These are phyloP conservation scores for Glossosoma conforme DNA, from an alignment of 1,140 invertebrate species.

Conservation along the genomic window DNA sequence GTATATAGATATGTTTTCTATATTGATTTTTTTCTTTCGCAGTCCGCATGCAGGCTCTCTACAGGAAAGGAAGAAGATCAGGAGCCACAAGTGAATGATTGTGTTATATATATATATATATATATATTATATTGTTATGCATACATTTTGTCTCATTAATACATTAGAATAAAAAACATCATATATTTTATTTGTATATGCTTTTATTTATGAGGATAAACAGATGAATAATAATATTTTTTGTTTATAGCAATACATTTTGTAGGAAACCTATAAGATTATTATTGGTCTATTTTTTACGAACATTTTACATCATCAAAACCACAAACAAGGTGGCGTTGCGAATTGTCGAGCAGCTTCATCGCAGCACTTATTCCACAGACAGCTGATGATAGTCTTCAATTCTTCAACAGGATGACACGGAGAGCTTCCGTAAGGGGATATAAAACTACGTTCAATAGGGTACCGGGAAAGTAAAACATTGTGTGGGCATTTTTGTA, in stretches of 20 bases:
- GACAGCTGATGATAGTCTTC: too few species aligned
- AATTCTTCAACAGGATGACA: too few species aligned
- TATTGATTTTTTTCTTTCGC: slow-evolving; percentile 7
- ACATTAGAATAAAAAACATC: slow-evolving; percentile 10
- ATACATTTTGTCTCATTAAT: not conserved
- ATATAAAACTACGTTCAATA: too few species aligned
- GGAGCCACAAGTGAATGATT: slow-evolving; percentile 45
- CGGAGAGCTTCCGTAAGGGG: too few species aligned
- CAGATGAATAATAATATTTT: slow-evolving; percentile 17
- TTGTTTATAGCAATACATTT: slow-evolving; percentile 20
- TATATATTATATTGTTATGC: not conserved
- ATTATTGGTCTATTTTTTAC: slow-evolving; percentile 4
- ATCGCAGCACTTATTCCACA: too few species aligned
- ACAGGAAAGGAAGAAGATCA: slow-evolving; percentile 63
- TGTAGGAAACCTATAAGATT: slow-evolving; percentile 17
- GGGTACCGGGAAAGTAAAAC: too few species aligned
- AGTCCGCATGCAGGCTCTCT: slow-evolving; percentile 41
- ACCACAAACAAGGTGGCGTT: slow-evolving; percentile 15
- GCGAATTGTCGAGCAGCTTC: slow-evolving; percentile 1
- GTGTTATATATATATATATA: not conserved
- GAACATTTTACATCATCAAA: slow-evolving; percentile 11
- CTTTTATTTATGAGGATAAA: slow-evolving; percentile 14
- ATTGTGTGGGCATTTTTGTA: too few species aligned
- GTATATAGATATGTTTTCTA: not conserved
- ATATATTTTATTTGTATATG: slow-evolving; percentile 3